Base-by-base conservation (phyloP, 2,797 vertebrate species). In the Orientallactaga sibirica region DNA sequence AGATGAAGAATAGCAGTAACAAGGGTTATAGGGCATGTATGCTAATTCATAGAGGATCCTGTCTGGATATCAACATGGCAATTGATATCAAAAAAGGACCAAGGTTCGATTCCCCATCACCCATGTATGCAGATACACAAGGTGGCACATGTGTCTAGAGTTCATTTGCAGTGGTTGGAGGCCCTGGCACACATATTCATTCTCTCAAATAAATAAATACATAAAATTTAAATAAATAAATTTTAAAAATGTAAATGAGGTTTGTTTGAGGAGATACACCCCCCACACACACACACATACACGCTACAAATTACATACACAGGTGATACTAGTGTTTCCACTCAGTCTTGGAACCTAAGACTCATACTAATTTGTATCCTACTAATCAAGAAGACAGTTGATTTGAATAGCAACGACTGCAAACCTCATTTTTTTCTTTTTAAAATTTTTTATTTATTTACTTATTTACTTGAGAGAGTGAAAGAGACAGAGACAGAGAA, bases 241-340 rank as follows among this genome's bases (percentile, higher is more conserved):
- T 2, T 37, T 37, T 37, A 37, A 41, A 62, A 87, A 71, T 5
- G 8, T 61, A 75, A 43, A 24, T 61, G 27, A 88, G 48, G 12
- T 7, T 33, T 41, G 22, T 22, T n/a, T 48, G 48, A 18, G 10
- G 33, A n/a, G 12, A 37, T 33, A 62, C 33, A 79, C 33, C 33
- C 33, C 5, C 15, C 6, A 66, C 2, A 27, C 4, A 79, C 0
- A 5, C 0, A 8, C 8, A 24, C 33, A 29, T 16, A 43, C 3
- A 8, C 55, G 16, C 55, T 16, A 58, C 52, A 86, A 91, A 80
- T 2, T 75, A 1, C 64, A 86, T 67, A 2, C 5, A 68, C 27
- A 79, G 5, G 61, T 33, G 29, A 94, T 92, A 33, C 25, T 22
- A 10, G 8, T 73, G 90, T 85, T 90, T 93, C 82, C 41, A 78